Conservation (phyloP, 1,140 invertebrate genomes). For the Panagrolaimus sp. region DNA sequence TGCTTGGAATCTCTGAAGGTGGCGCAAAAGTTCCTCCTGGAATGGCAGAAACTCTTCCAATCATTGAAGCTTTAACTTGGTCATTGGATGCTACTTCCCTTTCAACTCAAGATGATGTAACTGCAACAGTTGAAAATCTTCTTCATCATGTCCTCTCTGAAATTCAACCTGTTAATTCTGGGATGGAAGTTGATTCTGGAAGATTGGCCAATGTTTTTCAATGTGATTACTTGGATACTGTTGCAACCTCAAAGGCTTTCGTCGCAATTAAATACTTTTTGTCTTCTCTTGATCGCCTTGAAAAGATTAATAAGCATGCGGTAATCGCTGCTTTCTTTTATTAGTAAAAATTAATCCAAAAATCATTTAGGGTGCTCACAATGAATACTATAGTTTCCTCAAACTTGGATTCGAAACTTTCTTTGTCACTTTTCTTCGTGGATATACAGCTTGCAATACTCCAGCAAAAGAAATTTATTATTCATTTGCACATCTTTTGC, state of each 20-base stretch:
- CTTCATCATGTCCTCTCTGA: neutral
- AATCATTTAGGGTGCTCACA: neutral
- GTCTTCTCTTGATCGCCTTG: neutral
- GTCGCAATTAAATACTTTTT: neutral
- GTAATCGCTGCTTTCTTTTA: neutral
- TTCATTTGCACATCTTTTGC: neutral
- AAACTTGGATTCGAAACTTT: neutral
- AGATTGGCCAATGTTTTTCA: neutral
- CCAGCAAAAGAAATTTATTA: neutral
- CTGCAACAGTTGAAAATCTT: neutral
- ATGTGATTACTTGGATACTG: neutral
- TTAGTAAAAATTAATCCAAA: neutral
- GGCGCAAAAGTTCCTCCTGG: neutral
- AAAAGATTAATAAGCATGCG: neutral
- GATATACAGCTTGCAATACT: neutral
- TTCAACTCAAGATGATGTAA: neutral
- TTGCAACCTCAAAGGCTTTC: neutral
- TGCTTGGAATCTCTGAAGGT: constrained; percentile 10
- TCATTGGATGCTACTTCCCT: neutral
- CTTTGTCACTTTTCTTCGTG: neutral
- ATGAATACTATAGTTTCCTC: neutral
- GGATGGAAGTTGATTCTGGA: neutral
- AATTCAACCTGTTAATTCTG: neutral
- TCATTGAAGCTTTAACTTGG: neutral
- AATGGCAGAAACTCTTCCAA: neutral